Conservation (phyloP, 1,140 invertebrate species). For the Laupala kohalensis region DNA sequence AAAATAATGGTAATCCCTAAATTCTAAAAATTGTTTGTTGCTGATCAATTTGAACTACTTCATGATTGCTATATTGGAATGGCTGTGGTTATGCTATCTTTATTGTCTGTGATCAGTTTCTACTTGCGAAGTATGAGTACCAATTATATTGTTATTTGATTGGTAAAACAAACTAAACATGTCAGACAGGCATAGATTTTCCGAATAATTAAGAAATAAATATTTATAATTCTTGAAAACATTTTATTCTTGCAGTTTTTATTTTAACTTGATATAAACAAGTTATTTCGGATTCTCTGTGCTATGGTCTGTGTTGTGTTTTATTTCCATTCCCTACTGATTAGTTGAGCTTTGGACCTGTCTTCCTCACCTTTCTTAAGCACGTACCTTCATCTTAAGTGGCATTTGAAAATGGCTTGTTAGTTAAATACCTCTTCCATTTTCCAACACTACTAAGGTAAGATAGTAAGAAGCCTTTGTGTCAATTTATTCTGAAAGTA, state of each 20-base stretch:
- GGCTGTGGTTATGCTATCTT: background rate
- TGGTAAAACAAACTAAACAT: background rate
- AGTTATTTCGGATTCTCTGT: slow-evolving; percentile 3
- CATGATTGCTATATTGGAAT: background rate
- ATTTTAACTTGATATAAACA: too few species aligned
- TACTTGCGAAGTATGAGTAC: background rate
- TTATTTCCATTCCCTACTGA: slow-evolving; percentile 1
- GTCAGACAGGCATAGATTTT: background rate
- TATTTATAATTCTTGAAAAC: too few species aligned
- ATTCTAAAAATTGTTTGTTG: too few species aligned
- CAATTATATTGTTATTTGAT: background rate
- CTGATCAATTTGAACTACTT: too few species aligned
- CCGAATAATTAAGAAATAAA: too few species aligned
- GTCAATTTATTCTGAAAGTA: too few species aligned
- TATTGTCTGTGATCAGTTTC: background rate
- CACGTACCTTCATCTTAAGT: background rate
- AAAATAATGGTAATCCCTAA: background rate
- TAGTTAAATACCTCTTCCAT: background rate
- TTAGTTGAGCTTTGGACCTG: background rate
- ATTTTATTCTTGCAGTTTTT: too few species aligned
- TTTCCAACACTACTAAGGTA: background rate
- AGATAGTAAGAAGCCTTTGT: too few species aligned
- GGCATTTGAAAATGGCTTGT: background rate
- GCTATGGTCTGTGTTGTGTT: slow-evolving; percentile 2
- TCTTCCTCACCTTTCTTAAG: background rate